Evolutionary conservation across 2,113 vertebrate genomes (phyloP), one percentile per base, ranked within the genome.

Genomic region (Morphnarchus princeps): DNA sequence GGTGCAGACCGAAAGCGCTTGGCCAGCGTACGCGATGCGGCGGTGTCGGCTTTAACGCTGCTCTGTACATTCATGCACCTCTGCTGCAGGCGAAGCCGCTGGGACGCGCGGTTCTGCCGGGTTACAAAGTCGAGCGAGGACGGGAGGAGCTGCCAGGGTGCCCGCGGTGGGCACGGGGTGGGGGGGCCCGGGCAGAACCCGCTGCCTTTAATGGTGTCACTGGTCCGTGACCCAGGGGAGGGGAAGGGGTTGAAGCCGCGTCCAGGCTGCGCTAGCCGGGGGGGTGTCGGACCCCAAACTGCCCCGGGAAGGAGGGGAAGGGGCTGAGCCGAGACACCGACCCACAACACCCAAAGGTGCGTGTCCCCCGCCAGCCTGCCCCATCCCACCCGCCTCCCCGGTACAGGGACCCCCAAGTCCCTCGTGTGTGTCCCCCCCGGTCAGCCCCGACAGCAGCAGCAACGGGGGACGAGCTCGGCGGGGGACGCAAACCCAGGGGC

Each of bases 311-410:
- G 0, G 34, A 65, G 65, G 38, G 74, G 38, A 83, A 62, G 22
- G 72, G 58, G 59, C 8, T 11, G 19, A 77, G 49, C 3, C 4
- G 40, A 45, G 79, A 6, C 6, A 0, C 12, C 1, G 12, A 67
- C 26, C 2, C 78, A 5, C 4, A 57, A 8, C 13, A 18, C 1
- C 8, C 63, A 6, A 7, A 0, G 0, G 7, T 2, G 49, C 0
- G 1, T 6, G 61, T 15, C 32, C 69, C 43, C 0, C 2, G 14
- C 45, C 79, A 42, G 12, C 26, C 61, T 13, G 26, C 16, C 63
- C 72, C 9, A 0, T 4, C 40, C 62, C 36, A 1, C 25, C 10
- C 4, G 11, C 13, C 13, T 24, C 49, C n/a, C 19, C 12, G 0
- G 43, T 3, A 31, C 4, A 3, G 25, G 17, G n/a, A 59, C 50